These are phyloP conservation scores for Nanorana parkeri DNA, from an alignment of 2,113 vertebrate species.

Conservation along the genomic window DNA sequence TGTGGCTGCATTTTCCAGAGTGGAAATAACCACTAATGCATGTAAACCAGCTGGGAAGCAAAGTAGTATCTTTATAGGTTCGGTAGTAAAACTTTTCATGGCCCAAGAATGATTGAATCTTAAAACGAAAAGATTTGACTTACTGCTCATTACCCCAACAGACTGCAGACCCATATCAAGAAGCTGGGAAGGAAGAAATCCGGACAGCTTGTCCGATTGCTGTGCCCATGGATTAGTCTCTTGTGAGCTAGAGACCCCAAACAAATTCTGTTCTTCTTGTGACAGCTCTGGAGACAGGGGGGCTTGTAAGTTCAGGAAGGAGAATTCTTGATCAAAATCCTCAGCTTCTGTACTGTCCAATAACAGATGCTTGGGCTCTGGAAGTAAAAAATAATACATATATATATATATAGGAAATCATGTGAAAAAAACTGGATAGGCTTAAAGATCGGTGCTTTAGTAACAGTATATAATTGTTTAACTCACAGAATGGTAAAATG, in stretches of 20 bases:
- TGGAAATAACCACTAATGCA: too few relatives aligned
- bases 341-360: conserved; percentile 70
- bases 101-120: too few relatives aligned
- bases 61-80: too few relatives aligned
- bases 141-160: conserved; percentile 68
- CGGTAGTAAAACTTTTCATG: too few relatives aligned
- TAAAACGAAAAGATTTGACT: conserved; percentile 18
- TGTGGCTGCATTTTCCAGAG: too few relatives aligned
- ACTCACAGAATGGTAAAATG: too few relatives aligned
- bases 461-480: too few relatives aligned
- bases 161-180: conserved; percentile 82
- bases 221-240: conserved; percentile 58
- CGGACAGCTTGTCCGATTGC: conserved; percentile 65
- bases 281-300: conserved; percentile 70
- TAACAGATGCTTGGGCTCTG: conserved; percentile 60
- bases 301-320: conserved; percentile 79
- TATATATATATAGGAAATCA: too few relatives aligned
- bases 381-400: background rate
- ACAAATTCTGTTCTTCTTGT: conserved; percentile 72
- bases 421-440: too few relatives aligned
- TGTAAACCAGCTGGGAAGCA: too few relatives aligned
- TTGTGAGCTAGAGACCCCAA: conserved; percentile 64
- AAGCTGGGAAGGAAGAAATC: conserved; percentile 84
- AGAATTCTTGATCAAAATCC: conserved; percentile 77
- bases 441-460: too few relatives aligned